Percentiles rank a stretch among this genome's conserved stretches.
Conservation (phyloP, 2,113 vertebrate genomes). For the Rhynchomys soricoides region DNA sequence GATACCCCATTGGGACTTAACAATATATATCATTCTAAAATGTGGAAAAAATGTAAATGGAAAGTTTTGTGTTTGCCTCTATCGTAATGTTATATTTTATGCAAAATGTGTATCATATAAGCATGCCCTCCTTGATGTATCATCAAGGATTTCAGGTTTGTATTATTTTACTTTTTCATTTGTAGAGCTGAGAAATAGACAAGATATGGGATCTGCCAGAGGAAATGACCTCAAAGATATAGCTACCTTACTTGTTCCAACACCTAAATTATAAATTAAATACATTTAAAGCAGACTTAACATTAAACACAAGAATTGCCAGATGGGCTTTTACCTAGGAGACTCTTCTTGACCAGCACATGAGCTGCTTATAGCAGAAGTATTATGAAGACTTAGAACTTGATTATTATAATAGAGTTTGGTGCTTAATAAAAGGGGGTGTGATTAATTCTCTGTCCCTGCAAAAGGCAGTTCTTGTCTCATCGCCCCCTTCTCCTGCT, state of each 20-base stretch:
- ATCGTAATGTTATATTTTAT: slow-evolving; percentile 6
- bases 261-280: slow-evolving; percentile 28
- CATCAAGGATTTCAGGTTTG: neutral
- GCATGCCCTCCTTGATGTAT: neutral
- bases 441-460: slow-evolving; percentile 83
- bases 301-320: slow-evolving; percentile 14
- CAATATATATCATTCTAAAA: neutral
- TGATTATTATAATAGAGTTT: slow-evolving; percentile 78
- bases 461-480: slow-evolving; percentile 80
- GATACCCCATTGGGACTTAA: neutral
- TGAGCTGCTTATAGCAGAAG: slow-evolving; percentile 58
- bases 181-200: neutral
- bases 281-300: neutral
- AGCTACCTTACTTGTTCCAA: neutral
- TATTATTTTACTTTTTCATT: neutral
- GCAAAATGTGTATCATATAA: neutral
- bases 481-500: slow-evolving; percentile 82
- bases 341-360: neutral
- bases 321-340: slow-evolving; percentile 59
- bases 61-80: neutral
- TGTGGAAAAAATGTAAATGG: neutral
- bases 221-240: neutral
- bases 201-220: neutral
- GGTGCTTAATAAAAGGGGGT: slow-evolving; percentile 82
- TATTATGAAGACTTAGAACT: slow-evolving; percentile 74